Evolutionary conservation across 1,140 invertebrate genomes (phyloP), one percentile per base, ranked within the genome.

Genomic region (Pogonognathellus flavescens): DNA sequence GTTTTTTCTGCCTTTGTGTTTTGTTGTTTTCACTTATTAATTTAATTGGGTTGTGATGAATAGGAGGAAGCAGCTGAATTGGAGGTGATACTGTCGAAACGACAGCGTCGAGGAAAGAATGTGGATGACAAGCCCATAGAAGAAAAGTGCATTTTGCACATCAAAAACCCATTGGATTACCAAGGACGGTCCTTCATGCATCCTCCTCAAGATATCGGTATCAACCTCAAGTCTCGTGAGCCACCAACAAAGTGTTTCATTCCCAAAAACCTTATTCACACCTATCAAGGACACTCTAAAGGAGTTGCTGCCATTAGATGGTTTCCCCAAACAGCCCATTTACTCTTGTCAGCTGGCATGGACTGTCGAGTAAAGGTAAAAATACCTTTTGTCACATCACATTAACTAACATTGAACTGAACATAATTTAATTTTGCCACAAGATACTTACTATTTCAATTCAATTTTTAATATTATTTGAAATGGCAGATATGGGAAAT

Each of bases 401-500:
- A n/a, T n/a, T n/a, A n/a, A n/a, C n/a, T n/a, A n/a, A n/a, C n/a
- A n/a, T n/a, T n/a, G n/a, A n/a, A n/a, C n/a, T n/a, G n/a, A n/a
- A n/a, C n/a, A n/a, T n/a, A n/a, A n/a, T n/a, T n/a, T n/a, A n/a
- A n/a, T n/a, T n/a, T n/a, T n/a, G n/a, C n/a, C n/a, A n/a, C n/a
- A n/a, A n/a, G n/a, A n/a, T n/a, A n/a, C n/a, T n/a, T n/a, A n/a
- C n/a, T n/a, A n/a, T n/a, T n/a, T n/a, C n/a, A n/a, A n/a, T n/a
- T n/a, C n/a, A n/a, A 20, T 80, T 59, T 84, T 50, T 52, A 6
- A 31, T 59, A 50, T 90, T 89, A 90, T 90, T 89, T 90, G 2
- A 86, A n/a, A n/a, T n/a, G n/a, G n/a, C 89, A 97, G 95, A 92
- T 99, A 41, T 99, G 98, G 98, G 97, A 99, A 92, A 98, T 99